Conservation (phyloP, 2,113 vertebrate species). For the Xenopus borealis region DNA sequence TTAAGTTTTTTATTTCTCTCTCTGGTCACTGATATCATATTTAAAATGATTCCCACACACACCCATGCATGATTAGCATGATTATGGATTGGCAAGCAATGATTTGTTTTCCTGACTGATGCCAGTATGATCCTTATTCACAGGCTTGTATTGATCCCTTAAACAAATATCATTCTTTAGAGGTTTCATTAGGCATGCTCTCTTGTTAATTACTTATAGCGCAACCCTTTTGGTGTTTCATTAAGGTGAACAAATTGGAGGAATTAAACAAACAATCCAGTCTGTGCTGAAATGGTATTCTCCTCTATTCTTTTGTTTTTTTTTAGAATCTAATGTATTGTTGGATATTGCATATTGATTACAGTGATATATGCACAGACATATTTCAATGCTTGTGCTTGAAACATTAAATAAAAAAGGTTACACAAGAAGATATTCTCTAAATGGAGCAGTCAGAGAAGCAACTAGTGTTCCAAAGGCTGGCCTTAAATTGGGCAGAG, state of each 20-base stretch:
- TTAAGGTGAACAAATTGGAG: constrained; percentile 85
- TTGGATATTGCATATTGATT: constrained; percentile 7
- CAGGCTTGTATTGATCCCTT: constrained; percentile 74
- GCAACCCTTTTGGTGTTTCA: constrained; percentile 85
- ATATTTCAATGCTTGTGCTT: not conserved
- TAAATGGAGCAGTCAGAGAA: too few species aligned
- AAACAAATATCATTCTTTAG: constrained; percentile 69
- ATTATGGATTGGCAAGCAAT: constrained; percentile 60
- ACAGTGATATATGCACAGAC: not conserved
- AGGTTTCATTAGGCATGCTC: constrained; percentile 75
- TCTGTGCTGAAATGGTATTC: constrained; percentile 48
- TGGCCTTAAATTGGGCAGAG: too few species aligned
- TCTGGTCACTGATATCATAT: constrained; percentile 45
- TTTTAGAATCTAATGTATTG: constrained; percentile 47
- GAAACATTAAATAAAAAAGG: too few species aligned
- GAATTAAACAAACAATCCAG: constrained; percentile 76
- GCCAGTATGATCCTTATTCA: constrained; percentile 64
- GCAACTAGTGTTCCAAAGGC: too few species aligned
- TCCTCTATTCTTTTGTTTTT: constrained; percentile 49
- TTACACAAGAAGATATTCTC: too few species aligned
- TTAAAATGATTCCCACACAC: constrained; percentile 50
- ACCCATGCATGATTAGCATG: constrained; percentile 65
- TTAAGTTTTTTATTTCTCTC: constrained; percentile 19
- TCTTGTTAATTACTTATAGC: constrained; percentile 85
- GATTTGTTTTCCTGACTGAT: constrained; percentile 73